Base-by-base conservation (phyloP, 1,140 invertebrate genomes). In the Polypedilum pembai region DNA sequence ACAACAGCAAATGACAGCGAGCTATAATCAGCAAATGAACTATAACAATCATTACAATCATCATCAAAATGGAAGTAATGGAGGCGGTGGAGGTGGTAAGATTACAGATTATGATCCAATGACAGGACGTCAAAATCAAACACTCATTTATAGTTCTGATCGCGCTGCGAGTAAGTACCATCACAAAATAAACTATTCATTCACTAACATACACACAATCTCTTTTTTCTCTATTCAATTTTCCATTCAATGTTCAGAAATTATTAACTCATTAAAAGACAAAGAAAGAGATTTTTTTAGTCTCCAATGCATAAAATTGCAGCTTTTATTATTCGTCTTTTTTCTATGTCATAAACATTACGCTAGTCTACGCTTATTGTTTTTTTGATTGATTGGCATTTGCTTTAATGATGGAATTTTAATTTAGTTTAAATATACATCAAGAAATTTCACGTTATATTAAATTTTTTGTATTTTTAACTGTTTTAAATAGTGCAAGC, bases 141-240 rank as follows among this genome's bases (percentile, higher is more conserved):
- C 92, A 56, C 85, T 95, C 76, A 94, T 95, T 79, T 95, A 94
- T 82, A 93, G 92, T 76, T 92, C 90, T 69, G 89, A 92, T 79
- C 85, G 86, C 77, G 88, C 88, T 73, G 82, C 86, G 80, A 86
- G 85, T 84, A 82, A 80, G 80, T 75, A 75, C 75, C 76, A 15
- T 69, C 24, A 33, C 24, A 33, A 33, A 33, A 33, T 33, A 5
- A 33, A 33, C 24, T 33, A 33, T 20, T 56, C 45, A 56, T 56
- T 56, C 45, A 56, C 45, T 56, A n/a, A 56, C 45, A 56, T 56
- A 56, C n/a, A 10, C 41, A 56, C 12, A 56, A n/a, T 56, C 45
- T n/a, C 12, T 56, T 15, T n/a, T n/a, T 56, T 56, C 45, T 56
- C 15, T 56, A 56, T n/a, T n/a, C 45, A 56, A 56, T n/a, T n/a